These are phyloP conservation scores for Peromyscus eremicus DNA, from an alignment of 2,797 vertebrate species.

Conservation along the genomic window DNA sequence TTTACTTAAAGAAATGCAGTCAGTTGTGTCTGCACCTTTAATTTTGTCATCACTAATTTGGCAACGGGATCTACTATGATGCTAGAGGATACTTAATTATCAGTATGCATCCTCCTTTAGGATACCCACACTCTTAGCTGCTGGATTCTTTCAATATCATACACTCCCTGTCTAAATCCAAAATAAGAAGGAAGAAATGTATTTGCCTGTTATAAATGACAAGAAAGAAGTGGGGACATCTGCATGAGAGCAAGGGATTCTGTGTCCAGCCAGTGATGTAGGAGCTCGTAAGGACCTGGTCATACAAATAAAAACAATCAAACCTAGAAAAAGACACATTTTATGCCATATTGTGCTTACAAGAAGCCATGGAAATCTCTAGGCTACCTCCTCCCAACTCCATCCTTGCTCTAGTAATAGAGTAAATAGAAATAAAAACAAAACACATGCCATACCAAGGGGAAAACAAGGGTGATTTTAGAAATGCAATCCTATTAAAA, in stretches of 20 bases:
- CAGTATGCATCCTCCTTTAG: neutral
- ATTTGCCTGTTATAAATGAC: neutral
- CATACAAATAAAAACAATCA: neutral
- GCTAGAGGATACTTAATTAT: neutral
- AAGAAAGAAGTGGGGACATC: neutral
- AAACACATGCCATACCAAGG: neutral
- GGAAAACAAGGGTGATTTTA: neutral
- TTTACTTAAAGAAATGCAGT: neutral
- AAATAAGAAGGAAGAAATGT: slow-evolving; percentile 53
- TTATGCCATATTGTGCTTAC: neutral
- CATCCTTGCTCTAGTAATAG: neutral
- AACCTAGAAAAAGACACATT: slow-evolving; percentile 6
- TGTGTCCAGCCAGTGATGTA: neutral
- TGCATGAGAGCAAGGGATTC: neutral
- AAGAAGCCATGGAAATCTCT: slow-evolving; percentile 28
- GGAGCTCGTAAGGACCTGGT: neutral
- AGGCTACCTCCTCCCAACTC: neutral
- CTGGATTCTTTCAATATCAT: neutral
- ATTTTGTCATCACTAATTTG: neutral
- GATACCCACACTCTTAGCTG: neutral
- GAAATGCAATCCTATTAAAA: neutral
- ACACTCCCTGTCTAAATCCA: neutral
- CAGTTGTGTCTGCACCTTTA: neutral
- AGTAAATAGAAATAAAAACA: slow-evolving; percentile 24
- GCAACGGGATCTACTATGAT: neutral